Conservation (phyloP, 2,888 invertebrate species). For the Gortyna flavago region DNA sequence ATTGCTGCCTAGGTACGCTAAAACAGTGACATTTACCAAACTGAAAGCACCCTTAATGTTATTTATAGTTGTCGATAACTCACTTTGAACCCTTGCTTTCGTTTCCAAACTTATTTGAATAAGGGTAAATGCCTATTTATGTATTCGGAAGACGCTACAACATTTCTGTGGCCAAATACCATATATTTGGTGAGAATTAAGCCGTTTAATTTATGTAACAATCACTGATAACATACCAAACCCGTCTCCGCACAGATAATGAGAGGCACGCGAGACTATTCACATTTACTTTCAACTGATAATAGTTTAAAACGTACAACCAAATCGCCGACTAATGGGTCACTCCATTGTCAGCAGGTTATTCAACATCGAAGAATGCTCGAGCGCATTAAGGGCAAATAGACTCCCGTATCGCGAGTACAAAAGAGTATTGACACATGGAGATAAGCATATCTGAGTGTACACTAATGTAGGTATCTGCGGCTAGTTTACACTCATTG, state of each 20-base stretch:
- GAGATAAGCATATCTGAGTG: slow-evolving; percentile 87
- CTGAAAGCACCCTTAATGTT: slow-evolving; percentile 40
- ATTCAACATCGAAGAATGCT: slow-evolving; percentile 86
- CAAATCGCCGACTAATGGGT: slow-evolving; percentile 81
- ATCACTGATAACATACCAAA: slow-evolving; percentile 70
- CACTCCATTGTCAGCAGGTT: slow-evolving; percentile 81
- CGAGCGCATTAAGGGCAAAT: slow-evolving; percentile 87
- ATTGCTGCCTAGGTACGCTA: slow-evolving; percentile 6
- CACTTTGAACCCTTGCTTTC: slow-evolving; percentile 52
- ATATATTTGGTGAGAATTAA: slow-evolving; percentile 56
- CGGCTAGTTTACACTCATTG: slow-evolving; percentile 86
- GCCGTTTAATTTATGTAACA: slow-evolving; percentile 70
- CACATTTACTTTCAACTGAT: slow-evolving; percentile 72
- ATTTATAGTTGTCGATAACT: slow-evolving; percentile 52
- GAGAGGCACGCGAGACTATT: slow-evolving; percentile 65
- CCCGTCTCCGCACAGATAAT: slow-evolving; percentile 68
- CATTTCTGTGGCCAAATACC: slow-evolving; percentile 51
- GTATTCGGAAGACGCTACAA: slow-evolving; percentile 30
- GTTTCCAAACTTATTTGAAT: slow-evolving; percentile 46
- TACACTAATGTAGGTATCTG: slow-evolving; percentile 85
- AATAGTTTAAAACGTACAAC: slow-evolving; percentile 74
- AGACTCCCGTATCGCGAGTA: slow-evolving; percentile 87
- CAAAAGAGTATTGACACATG: slow-evolving; percentile 89
- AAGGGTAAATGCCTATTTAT: slow-evolving; percentile 31
- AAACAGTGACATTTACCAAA: slow-evolving; percentile 31